Base-by-base conservation (phyloP, 1,140 invertebrate species). In the Pollicipes pollicipes region DNA sequence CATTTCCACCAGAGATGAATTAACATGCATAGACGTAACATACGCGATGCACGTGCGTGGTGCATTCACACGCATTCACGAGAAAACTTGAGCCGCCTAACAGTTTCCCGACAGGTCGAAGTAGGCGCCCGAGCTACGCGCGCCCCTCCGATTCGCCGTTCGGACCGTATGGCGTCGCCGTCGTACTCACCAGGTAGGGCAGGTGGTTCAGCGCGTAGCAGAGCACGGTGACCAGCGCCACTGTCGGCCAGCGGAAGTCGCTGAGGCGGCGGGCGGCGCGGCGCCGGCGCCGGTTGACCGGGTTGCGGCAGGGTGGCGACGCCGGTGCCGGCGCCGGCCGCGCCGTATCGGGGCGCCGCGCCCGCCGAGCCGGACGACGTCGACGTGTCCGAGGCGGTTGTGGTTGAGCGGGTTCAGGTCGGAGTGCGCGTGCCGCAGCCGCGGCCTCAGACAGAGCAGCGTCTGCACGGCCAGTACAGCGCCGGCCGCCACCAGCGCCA, bases 181-280 rank as follows among this genome's bases (percentile, higher is more conserved):
- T 58, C 24, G 45, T 70, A 83, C 83, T 84, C 78, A 85, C 84
- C 78, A 85, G 76, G 28, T 83, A 76, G 10, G 84, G 84, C 31
- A 84, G 72, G 75, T 85, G 83, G 76, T 84, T 83, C 72, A 83
- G 77, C 27, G 83, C 75, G 73, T 83, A 83, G 70, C 80, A 81
- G n/a, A 84, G 78, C 28, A 79, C 76, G 31, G 83, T 72, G 32
- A 83, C 77, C 2, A 82, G 79, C 69, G 80, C 75, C 28, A 82
- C 82, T 6, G 82, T 81, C 30, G 80, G 77, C 77, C 83, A 78
- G 68, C 82, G 79, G 30, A 79, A 81, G 77, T 75, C 82, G 73
- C 72, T 75, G 70, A 73, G 73, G 21, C 78, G 68, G 67, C 70
- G 70, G 71, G 72, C 70, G 75, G 30, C 64, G 78, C 74, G 10